Base-by-base conservation (phyloP, 1,140 invertebrate species). In the Diploscapter pachys region DNA sequence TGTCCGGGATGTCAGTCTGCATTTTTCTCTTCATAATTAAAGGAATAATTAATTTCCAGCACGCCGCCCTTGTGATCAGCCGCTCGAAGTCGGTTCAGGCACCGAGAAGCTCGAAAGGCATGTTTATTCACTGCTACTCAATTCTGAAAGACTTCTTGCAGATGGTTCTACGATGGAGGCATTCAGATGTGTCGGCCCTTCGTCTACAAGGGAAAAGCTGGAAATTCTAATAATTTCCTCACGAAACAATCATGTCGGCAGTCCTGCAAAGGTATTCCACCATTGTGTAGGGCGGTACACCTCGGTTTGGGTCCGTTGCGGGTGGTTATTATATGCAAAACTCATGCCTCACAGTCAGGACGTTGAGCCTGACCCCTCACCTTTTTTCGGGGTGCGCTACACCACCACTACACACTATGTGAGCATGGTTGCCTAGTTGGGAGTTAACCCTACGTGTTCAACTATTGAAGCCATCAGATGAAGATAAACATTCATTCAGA, bases 201-300 rank as follows among this genome's bases (percentile, higher is more conserved):
- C 68, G 56, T 70, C 49, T 85, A 85, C 71, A 63, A 75, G 64
- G 83, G 83, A 76, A 72, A 80, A 50, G 77, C 76, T 55, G 83
- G 82, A 61, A 93, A 93, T 83, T 87, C 88, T 59, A 93, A 93
- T 83, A 93, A 93, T 84, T 96, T 94, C 89, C 61, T 83, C 11
- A 88, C 89, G 84, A 89, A 90, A 86, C 89, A 90, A 76, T 89
- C 90, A 85, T 96, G 94, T 86, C 71, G 80, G 49, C 71, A 80
- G 48, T 61, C 74, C 70, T 80, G 80, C 56, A 69, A 70, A 69
- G 77, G 77, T 80, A 55, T 31, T 31, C 31, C 31, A 31, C 31
- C 31, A 31, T 31, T 31, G 31, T 31, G 31, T 31, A 31, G 31
- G 31, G 31, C 31, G 31, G 31, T 31, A 31, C 31, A 31, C 31